Base-by-base conservation (phyloP, 2,888 invertebrate genomes). In the Noctua janthe region DNA sequence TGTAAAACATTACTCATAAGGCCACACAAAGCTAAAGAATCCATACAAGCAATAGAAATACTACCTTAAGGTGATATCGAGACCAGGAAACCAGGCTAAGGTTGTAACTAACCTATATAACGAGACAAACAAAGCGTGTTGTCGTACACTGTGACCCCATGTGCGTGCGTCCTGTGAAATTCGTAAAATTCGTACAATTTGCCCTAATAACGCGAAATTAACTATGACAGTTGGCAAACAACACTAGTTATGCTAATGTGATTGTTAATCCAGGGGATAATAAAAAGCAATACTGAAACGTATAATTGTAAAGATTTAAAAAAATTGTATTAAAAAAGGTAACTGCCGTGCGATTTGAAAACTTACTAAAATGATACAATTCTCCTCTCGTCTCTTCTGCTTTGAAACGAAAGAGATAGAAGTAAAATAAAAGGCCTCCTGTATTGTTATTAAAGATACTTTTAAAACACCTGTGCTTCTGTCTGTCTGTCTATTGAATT, bases 201-300 rank as follows among this genome's bases (percentile, higher is more conserved):
- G 47, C 56, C 39, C n/a, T 76, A 87, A 62, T 62, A 87, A 87
- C 66, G 78, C 67, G 49, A 81, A 86, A 88, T 89, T 83, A 72
- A 75, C 74, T 76, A 70, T 80, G 81, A 86, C 82, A 88, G 81
- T 84, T 78, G 54, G 77, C 83, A 81, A 84, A 88, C 78, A 88
- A 75, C 54, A 70, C 59, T 71, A 35, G 17, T 62, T 69, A 83
- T 78, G 81, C 70, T 80, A 82, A 87, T 78, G 13, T 64, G 66
- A 47, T 23, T 64, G 43, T n/a, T 69, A 59, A 66, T 85, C 6
- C 43, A 23, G 35, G 23, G 2, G 20, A 72, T 54, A 47, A 29
- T 29, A 54, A 54, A 35, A 35, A 64, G n/a, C 15, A 54, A 54
- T 35, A 13, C 13, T 35, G 1, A n/a, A n/a, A 1, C 7, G 11